Evolutionary conservation across 2,797 vertebrate species (phyloP).

Genomic region (Malurus splendens): DNA sequence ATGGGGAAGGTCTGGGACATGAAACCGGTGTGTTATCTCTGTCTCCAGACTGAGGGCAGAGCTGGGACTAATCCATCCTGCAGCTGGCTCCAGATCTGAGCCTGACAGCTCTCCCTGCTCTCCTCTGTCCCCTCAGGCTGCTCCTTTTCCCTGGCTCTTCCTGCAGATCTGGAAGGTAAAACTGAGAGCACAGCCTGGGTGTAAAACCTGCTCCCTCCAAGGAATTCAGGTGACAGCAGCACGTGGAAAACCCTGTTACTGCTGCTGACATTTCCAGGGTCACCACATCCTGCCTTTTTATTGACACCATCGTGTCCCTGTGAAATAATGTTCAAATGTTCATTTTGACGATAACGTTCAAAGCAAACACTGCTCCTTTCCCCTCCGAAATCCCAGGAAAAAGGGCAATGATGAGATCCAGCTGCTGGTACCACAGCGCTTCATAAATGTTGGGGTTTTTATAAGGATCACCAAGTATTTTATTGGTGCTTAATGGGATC

Average conservation of each 20-base stretch:
- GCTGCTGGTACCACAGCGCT: not conserved
- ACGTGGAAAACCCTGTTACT: not conserved
- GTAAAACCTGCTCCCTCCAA: not conserved
- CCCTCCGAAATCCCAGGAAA: not conserved
- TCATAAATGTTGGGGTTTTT: conserved; percentile 1
- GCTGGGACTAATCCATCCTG: not conserved
- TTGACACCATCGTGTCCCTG: not conserved
- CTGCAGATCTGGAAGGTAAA: not conserved
- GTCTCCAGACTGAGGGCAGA: not conserved
- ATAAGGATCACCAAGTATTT: not conserved
- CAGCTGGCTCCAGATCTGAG: not conserved
- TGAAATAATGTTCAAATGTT: not conserved
- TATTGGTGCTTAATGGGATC: conserved; percentile 1
- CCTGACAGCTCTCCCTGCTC: not conserved
- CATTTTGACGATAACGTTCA: not conserved
- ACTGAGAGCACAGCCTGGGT: not conserved
- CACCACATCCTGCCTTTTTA: not conserved
- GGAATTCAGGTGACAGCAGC: not conserved
- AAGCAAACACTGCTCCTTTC: not conserved
- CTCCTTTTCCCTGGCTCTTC: not conserved
- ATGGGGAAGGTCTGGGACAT: not conserved
- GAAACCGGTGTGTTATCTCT: not conserved
- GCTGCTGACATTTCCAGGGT: not conserved
- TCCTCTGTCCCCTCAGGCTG: not conserved
- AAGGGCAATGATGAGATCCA: not conserved